Base-by-base conservation (phyloP, 2,888 invertebrate species). In the Thalpophila matura region DNA sequence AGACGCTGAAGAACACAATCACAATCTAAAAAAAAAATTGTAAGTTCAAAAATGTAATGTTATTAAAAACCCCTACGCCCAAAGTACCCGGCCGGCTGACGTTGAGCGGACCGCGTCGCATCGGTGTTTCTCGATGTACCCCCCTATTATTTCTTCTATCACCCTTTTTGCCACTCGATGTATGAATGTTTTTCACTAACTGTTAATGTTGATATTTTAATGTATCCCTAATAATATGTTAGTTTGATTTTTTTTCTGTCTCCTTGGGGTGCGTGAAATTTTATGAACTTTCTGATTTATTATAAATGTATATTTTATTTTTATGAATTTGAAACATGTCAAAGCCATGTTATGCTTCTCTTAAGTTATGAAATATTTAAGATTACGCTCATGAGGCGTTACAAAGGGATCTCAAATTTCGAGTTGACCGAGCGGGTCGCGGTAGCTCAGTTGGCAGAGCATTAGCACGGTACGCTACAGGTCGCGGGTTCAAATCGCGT, bases 141-240 rank as follows among this genome's bases (percentile, higher is more conserved):
- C 91, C 89, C 91, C 84, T 83, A 79, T 84, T 89, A 90, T 91
- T 92, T 91, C 88, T 85, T 90, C 89, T 91, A 86, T 91, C 89
- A 91, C 92, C 92, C 90, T 92, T 85, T 91, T 91, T 92, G 92
- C 92, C 94, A 93, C 92, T 93, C 92, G 91, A 91, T 94, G 94
- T 94, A 88, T 94, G 94, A 91, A 94, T 94, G 94, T 94, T 94
- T 90, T 93, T 94, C 94, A 94, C 94, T 94, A 94, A 94, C 94
- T 94, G 94, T 94, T 94, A 94, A 94, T 94, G 93, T 94, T 93
- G 93, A 94, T 93, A 91, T 89, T 85, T 88, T 86, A 85, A 86
- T 88, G 81, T 87, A 85, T 80, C 80, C 83, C 74, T 84, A 82
- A 77, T 84, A 80, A 75, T 75, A n/a, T 74, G 80, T 86, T 88